Evolutionary conservation across 2,113 vertebrate genomes (phyloP), one percentile per base, ranked within the genome.

Genomic region (Callochromis pleurospilus): DNA sequence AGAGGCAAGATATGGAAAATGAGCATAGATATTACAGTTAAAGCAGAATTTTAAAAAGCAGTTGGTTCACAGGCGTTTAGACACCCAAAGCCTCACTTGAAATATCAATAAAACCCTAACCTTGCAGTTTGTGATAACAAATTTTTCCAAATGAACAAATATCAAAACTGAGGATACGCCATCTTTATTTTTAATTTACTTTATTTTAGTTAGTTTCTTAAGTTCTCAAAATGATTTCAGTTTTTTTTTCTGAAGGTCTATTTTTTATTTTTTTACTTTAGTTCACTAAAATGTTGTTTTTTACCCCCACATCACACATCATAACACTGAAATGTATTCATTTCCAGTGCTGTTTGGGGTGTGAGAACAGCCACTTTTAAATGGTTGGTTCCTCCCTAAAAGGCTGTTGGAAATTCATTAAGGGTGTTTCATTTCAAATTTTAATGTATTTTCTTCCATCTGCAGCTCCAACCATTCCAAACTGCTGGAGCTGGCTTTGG

Each of bases 261-360:
- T 65, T 65, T 65, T 5, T 65, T 1, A 7, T 7, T 65, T 36
- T 60, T 65, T n/a, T n/a, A 65, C 60, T 65, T 38, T 38, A 65
- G 60, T 3, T 65, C 19, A 65, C 6, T 65, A 38, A 65, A 65
- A 38, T 65, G 33, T 65, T 65, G 2, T 1, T 36, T 1, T 33
- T 4, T 36, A 3, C 0, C 58, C 33, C 33, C 33, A n/a, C 60
- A 65, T 65, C 31, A 65, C 33, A 65, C 33, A 65, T 65, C 31
- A 38, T 38, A 65, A 36, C 31, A 65, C 3, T 65, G 60, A 65
- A 36, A 65, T 36, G 17, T 65, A 65, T 0, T 65, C 0, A 65
- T 65, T 65, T 65, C 10, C 33, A 65, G 33, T 65, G 19, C 6
- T 65, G 60, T 65, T 65, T 65, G 33, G 19, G 60, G 33, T 65